Base-by-base conservation (phyloP, 2,113 vertebrate species). In the Pygoscelis adeliae region DNA sequence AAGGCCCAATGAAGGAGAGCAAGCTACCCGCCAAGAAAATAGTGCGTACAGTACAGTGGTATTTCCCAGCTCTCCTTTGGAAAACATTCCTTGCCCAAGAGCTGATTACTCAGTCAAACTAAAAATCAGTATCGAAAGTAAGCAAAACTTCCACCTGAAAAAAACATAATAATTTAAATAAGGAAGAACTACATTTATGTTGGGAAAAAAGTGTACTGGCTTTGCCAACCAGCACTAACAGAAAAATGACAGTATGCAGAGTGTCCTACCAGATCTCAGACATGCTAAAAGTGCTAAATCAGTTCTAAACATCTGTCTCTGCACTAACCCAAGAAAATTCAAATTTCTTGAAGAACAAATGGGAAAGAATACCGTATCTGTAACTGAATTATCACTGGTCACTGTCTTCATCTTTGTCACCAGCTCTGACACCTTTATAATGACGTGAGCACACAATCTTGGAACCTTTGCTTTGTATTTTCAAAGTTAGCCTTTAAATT, bases 121-220 rank as follows among this genome's bases (percentile, higher is more conserved):
- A 46, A 58, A 84, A 69, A 79, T 46, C 38, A 9, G 32, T 36
- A 92, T 0, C 18, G 30, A 73, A 53, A 71, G 67, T 4, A 69
- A 29, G 20, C 9, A 93, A 93, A 89, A 69, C 4, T 58, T 61
- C 15, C 15, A 69, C 10, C 81, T 47, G 40, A 56, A 82, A 67
- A 34, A 65, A 18, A 4, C 0, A 7, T 25, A 22, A 3, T 32
- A 23, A 6, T 27, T 49, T 8, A 30, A 87, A 27, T 19, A 73
- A 52, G 15, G 10, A 86, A 50, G 19, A 56, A 42, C 6, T 13
- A 56, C 6, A 11, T 3, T 63, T 7, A 50, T 15, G 8, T 3
- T 42, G 42, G 34, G 15, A 19, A 67, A 67, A 81, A 17, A 4
- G 0, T 7, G 0, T 1, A 1, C 4, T 38, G 49, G 11, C n/a